Evolutionary conservation across 2,888 invertebrate genomes (phyloP).

Genomic region (Pelosia muscerda): DNA sequence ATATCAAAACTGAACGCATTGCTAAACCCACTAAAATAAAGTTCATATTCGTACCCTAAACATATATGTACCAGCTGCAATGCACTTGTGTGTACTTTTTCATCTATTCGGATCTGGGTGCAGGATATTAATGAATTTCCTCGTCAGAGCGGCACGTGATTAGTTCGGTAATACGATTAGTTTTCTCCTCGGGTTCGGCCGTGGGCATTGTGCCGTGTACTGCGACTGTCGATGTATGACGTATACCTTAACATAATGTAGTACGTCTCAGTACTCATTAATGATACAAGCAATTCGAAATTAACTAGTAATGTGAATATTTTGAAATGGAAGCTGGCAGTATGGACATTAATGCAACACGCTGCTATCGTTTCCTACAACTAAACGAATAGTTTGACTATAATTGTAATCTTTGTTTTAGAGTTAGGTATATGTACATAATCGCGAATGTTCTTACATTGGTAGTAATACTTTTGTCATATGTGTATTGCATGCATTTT

Average conservation of each 20-base stretch:
- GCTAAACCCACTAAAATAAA: not conserved
- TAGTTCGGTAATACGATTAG: conserved; percentile 89
- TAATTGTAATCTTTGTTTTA: not conserved
- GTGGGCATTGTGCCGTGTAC: conserved; percentile 58
- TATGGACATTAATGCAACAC: conserved; percentile 29
- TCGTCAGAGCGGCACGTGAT: conserved; percentile 88
- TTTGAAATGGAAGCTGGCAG: conserved; percentile 30
- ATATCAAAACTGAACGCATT: not conserved
- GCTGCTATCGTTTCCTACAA: conserved; percentile 14
- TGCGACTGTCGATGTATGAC: conserved; percentile 42
- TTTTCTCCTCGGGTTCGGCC: conserved; percentile 54
- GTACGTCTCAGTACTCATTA: conserved; percentile 40
- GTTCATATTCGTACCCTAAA: not conserved
- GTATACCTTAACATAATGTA: conserved; percentile 26
- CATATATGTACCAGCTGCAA: not conserved
- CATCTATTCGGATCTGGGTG: conserved; percentile 63
- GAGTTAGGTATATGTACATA: too few relatives aligned
- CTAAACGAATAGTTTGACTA: conserved; percentile 14
- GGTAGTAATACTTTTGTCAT: not conserved
- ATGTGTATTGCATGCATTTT: not conserved
- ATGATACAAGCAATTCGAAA: conserved; percentile 38
- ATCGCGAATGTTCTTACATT: not conserved
- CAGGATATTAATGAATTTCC: conserved; percentile 92
- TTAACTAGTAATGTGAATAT: conserved; percentile 44
- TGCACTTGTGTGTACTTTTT: conserved; percentile 64